Percentiles rank a stretch among this genome's conserved stretches.
These are phyloP conservation scores for Etheostoma perlongum DNA, from an alignment of 2,797 vertebrate species.

Conservation along the genomic window DNA sequence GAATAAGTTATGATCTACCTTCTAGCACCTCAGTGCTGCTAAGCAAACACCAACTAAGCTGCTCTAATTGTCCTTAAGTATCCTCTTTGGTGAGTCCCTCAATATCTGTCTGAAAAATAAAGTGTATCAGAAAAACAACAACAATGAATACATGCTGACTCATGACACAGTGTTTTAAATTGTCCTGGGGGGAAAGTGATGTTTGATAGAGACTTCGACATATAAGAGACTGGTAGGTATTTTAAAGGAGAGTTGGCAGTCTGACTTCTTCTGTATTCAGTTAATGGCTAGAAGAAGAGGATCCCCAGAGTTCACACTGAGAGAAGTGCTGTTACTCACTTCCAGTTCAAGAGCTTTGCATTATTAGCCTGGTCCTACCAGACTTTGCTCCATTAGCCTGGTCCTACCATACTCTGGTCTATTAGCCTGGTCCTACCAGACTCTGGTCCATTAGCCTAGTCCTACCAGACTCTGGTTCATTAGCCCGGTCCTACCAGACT, in stretches of 20 bases:
- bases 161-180: conserved; percentile 1
- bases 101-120: not conserved
- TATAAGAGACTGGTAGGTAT: conserved; percentile 3
- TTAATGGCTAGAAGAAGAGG: not conserved
- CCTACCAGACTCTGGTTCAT: too few species aligned
- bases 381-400: too few species aligned
- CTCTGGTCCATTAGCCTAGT: too few species aligned
- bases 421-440: too few species aligned
- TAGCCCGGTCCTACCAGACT: too few species aligned
- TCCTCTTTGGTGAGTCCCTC: not conserved
- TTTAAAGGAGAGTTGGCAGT: conserved; percentile 2
- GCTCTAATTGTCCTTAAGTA: conserved; percentile 22
- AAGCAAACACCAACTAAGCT: conserved; percentile 9
- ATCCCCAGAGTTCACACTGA: not conserved
- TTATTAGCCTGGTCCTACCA: not conserved
- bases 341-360: not conserved
- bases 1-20: not conserved
- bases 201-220: not conserved
- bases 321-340: not conserved
- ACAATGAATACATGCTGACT: conserved; percentile 1
- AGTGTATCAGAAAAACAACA: not conserved
- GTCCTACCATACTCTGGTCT: too few species aligned
- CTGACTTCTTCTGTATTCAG: not conserved
- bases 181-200: not conserved
- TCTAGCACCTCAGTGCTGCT: not conserved